phyloP scores from a whole-genome alignment of 2,113 vertebrate species.

The Puntigrus tetrazona region DNA sequence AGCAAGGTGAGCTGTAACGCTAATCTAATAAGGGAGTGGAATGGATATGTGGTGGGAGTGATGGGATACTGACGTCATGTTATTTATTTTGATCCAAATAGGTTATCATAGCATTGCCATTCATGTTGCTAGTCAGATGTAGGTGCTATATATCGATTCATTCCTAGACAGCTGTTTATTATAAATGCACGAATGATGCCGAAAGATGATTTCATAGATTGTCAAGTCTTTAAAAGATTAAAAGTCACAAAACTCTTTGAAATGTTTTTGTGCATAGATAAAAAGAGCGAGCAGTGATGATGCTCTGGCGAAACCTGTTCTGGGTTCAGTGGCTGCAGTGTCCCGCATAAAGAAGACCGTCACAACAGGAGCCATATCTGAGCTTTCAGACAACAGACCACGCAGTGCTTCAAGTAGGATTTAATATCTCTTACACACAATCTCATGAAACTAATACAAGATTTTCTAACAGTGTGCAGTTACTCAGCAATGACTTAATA shows the following conservation, averaged over 20 bases:
- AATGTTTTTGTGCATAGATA: constrained; percentile 74
- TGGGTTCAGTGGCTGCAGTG: constrained; percentile 62
- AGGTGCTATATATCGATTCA: background rate
- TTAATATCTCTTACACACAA: background rate
- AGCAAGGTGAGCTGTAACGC: constrained; percentile 79
- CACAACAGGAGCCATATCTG: constrained; percentile 87
- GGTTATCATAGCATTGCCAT: background rate
- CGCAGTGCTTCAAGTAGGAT: constrained; percentile 79
- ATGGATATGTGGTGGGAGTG: background rate
- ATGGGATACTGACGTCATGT: background rate
- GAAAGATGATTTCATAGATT: background rate
- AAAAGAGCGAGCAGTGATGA: constrained; percentile 96
- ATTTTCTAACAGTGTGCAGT: background rate
- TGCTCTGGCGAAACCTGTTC: constrained; percentile 82
- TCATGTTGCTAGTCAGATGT: background rate
- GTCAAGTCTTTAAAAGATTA: too few relatives aligned
- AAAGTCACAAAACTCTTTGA: background rate
- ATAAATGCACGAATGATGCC: background rate
- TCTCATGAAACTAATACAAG: background rate
- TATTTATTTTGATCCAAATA: background rate
- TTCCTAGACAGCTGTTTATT: background rate
- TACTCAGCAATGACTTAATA: background rate
- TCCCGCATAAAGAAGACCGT: constrained; percentile 89
- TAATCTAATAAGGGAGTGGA: background rate
- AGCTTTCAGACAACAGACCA: constrained; percentile 82